Percentiles rank a stretch among this genome's conserved stretches.
Conservation (phyloP, 2,113 vertebrate species). For the Prochilodus magdalenae region DNA sequence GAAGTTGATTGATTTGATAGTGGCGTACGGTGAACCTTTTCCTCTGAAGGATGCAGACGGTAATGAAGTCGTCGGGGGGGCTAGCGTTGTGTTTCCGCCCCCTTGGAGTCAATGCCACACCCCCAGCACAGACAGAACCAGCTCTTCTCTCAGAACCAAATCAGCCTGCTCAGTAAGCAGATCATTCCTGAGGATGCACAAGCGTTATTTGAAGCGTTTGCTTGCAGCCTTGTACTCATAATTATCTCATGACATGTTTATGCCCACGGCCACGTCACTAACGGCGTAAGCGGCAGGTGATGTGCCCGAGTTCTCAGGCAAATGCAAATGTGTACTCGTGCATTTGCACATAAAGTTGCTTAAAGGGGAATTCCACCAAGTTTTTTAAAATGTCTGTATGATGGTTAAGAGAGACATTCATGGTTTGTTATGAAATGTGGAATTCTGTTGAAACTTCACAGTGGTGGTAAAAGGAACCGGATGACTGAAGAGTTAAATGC, state of each 20-base stretch:
- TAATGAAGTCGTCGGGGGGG: conserved; percentile 63
- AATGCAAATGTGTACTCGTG: no score
- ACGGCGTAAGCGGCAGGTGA: background rate
- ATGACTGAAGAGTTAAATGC: no score
- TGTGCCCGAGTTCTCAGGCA: background rate
- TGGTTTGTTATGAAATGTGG: no score
- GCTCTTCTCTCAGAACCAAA: conserved; percentile 54
- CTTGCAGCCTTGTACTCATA: background rate
- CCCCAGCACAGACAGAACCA: conserved; percentile 53
- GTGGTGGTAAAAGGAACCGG: no score
- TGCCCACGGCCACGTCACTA: no score
- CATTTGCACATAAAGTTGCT: no score
- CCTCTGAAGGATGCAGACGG: conserved; percentile 75
- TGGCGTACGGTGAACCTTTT: conserved; percentile 82
- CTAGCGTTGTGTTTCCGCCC: conserved; percentile 37
- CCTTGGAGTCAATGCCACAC: conserved; percentile 55
- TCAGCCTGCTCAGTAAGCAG: conserved; percentile 67
- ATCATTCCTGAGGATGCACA: background rate
- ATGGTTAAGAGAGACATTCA: no score
- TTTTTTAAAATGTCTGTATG: no score
- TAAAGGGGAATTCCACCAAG: no score
- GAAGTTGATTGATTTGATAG: conserved; percentile 82
- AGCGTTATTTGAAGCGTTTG: background rate
- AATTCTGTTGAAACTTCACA: no score
- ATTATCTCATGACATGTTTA: background rate